A percentile compares a stretch with the other conserved stretches of the same genome.
Conservation (phyloP, 2,797 vertebrate species). For the Rhinella marina region DNA sequence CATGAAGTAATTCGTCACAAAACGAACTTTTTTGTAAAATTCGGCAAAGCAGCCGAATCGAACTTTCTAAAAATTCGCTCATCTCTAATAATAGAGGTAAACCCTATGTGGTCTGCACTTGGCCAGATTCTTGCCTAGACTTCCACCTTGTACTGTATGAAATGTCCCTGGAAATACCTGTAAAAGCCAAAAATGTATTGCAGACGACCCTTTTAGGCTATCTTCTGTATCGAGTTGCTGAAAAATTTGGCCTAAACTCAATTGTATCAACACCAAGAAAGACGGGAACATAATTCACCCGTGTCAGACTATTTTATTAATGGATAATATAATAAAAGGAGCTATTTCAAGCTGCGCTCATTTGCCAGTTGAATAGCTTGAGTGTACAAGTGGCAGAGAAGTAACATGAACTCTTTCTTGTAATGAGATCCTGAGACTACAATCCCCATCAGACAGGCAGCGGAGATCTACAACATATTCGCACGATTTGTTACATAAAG, state of each 20-base stretch:
- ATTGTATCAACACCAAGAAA: background rate
- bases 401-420: slow-evolving; percentile 57
- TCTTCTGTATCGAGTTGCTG: background rate
- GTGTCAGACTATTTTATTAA: slow-evolving; percentile 67
- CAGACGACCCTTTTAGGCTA: background rate
- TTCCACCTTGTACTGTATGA: too few relatives aligned
- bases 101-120: too few relatives aligned
- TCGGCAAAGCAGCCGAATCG: too few relatives aligned
- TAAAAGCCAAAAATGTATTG: background rate
- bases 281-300: slow-evolving; percentile 45
- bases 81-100: too few relatives aligned
- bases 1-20: too few relatives aligned
- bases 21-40: too few relatives aligned
- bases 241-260: slow-evolving; percentile 3
- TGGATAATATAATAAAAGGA: slow-evolving; percentile 70
- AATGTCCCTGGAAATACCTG: background rate
- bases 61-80: too few relatives aligned
- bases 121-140: too few relatives aligned
- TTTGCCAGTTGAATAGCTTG: slow-evolving; percentile 73
- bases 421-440: slow-evolving; percentile 56
- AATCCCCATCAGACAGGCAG: background rate
- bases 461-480: background rate
- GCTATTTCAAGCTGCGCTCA: slow-evolving; percentile 69
- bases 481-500: background rate
- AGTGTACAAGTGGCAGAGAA: slow-evolving; percentile 65